Base-by-base conservation (phyloP, 2,888 invertebrate genomes). In the Physocephala rufipes region DNA sequence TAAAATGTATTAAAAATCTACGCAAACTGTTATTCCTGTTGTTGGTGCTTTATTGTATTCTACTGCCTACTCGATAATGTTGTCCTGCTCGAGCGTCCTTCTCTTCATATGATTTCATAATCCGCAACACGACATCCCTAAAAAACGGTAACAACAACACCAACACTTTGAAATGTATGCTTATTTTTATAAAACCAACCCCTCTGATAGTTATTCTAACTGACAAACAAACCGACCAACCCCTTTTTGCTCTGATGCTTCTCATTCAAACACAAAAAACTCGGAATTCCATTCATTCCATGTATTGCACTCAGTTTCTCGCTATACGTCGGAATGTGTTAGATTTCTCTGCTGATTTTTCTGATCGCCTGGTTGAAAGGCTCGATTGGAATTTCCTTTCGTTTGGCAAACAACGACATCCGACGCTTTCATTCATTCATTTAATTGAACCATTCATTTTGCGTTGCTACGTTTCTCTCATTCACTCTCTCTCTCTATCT, bases 321-420 rank as follows among this genome's bases (percentile, higher is more conserved):
- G 24, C 7, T 30, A 7, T 21, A 66, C 69, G 76, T 71, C 76
- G 78, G 80, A 79, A 81, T 80, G 79, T 73, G 71, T 62, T 71
- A 67, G 55, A 24, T 1, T 0, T 0, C 59, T 63, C 21, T 53
- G 26, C 70, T 67, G 19, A 0, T 1, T n/a, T 53, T 61, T 65
- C 76, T 84, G 84, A 36, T 76, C 76, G 78, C 86, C 85, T 82
- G 81, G 72, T 79, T 64, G 19, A 76, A 83, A 80, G 80, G 79
- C 81, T 83, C 79, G 80, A 79, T 76, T 81, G 83, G 85, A 85
- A 85, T 85, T 85, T 84, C 82, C 83, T 84, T 82, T 72, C 66
- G 71, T 71, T 74, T 71, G 43, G 49, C 49, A 58, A 28, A 28
- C 24, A 51, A 49, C 63, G 63, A 55, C 30, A n/a, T 7, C 49